Evolutionary conservation across 2,113 vertebrate genomes (phyloP).

Genomic region (Mugil cephalus): DNA sequence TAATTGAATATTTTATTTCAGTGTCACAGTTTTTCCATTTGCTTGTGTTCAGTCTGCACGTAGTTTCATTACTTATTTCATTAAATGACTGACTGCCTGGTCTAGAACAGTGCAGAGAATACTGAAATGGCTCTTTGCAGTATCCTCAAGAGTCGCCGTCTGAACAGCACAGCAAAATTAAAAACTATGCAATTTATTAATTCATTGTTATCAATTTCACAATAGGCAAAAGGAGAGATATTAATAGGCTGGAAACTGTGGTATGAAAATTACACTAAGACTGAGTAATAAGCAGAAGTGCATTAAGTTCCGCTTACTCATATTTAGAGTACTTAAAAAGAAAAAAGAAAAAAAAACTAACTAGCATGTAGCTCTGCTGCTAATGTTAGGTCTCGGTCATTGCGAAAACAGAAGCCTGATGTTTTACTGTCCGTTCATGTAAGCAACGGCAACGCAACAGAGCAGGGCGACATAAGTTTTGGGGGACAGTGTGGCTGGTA

Average conservation of each 20-base stretch:
- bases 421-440: conserved; percentile 29
- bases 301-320: background rate
- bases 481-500: conserved; percentile 6
- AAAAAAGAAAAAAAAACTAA: background rate
- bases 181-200: background rate
- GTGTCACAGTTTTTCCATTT: background rate
- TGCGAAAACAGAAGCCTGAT: background rate
- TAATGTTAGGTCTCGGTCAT: conserved; percentile 3
- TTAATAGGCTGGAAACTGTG: too few relatives aligned
- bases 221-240: too few relatives aligned
- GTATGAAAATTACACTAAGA: background rate
- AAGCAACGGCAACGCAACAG: conserved; percentile 28
- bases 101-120: background rate
- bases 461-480: conserved; percentile 34
- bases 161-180: background rate
- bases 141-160: background rate
- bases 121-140: background rate
- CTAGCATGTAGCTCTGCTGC: conserved; percentile 1
- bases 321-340: conserved; percentile 17
- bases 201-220: too few relatives aligned
- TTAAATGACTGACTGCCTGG: background rate
- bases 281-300: background rate
- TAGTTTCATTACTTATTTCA: conserved; percentile 1
- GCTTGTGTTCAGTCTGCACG: background rate
- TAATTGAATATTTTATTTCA: background rate